These are phyloP conservation scores for Myripristis murdjan DNA, from an alignment of 2,797 vertebrate species.

Conservation along the genomic window DNA sequence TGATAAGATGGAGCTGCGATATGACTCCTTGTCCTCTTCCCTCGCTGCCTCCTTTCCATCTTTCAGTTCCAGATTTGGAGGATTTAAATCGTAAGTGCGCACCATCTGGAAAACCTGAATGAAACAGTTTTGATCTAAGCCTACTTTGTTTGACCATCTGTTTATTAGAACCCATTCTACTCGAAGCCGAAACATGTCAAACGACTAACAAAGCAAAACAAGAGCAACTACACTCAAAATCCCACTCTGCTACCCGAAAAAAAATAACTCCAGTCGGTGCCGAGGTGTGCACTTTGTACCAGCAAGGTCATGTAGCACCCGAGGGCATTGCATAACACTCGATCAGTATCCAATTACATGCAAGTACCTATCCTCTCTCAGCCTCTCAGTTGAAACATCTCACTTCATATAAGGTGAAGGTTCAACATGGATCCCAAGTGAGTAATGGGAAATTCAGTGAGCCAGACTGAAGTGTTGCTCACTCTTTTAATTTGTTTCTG, in stretches of 20 bases:
- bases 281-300: background rate
- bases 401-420: background rate
- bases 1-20: constrained; percentile 28
- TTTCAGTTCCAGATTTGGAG: background rate
- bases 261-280: background rate
- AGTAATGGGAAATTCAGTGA: constrained; percentile 3
- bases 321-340: background rate
- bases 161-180: background rate
- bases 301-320: background rate
- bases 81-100: constrained; percentile 2
- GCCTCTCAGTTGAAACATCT: constrained; percentile 11
- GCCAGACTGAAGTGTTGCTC: constrained; percentile 1
- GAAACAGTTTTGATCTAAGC: constrained; percentile 3
- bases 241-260: background rate
- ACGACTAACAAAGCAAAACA: background rate
- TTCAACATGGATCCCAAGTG: background rate
- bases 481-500: background rate
- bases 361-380: background rate
- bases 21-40: background rate
- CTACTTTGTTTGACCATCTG: constrained; percentile 7
- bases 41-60: constrained; percentile 13
- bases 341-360: background rate
- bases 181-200: background rate
- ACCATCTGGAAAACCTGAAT: constrained; percentile 27
- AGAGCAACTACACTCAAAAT: background rate